Evolutionary conservation across 2,888 invertebrate genomes (phyloP), one percentile per base, ranked within the genome.

Genomic region (Pseudanteris insignis): DNA sequence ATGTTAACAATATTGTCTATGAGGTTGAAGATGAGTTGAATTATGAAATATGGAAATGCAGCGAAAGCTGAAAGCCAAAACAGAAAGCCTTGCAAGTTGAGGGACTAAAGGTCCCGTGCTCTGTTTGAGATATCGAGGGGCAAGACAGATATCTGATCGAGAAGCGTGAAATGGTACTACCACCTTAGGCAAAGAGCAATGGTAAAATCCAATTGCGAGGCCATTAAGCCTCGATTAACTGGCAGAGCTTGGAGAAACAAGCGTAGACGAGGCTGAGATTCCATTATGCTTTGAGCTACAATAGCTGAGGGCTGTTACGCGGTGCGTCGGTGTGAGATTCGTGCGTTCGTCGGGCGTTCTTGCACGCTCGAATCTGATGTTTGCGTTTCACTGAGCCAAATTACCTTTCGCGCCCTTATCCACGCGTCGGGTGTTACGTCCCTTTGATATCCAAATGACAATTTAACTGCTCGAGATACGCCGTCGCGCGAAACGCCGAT

Each of bases 381-480:
- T 79, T 79, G 78, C 72, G 71, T 79, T 79, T 76, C 76, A 72
- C 75, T 75, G 75, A 76, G 72, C 74, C 74, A 79, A 79, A 79
- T 78, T 79, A 77, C 77, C 78, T 74, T 72, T 68, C 72, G 72
- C 76, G 75, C 76, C 77, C 76, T 78, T 76, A 77, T 76, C 74
- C 78, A 71, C 69, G 70, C 71, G 71, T 70, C 71, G 70, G 67
- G 70, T 71, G 70, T 74, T 70, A 67, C 72, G 70, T 76, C 76
- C 77, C 79, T 79, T 79, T 79, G 79, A 79, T 77, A 79, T 76
- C 79, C 75, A 80, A 80, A 79, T 79, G 80, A 79, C 80, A 79
- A 79, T 80, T 80, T 80, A 80, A 80, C 80, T 77, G 78, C 74
- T 71, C 70, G 48, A 64, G 64, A 55, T 64, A 62, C 51, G 47